A percentile compares a stretch with the other conserved stretches of the same genome.
Evolutionary conservation across 2,113 vertebrate species (phyloP).

Genomic region (Athene cunicularia): DNA sequence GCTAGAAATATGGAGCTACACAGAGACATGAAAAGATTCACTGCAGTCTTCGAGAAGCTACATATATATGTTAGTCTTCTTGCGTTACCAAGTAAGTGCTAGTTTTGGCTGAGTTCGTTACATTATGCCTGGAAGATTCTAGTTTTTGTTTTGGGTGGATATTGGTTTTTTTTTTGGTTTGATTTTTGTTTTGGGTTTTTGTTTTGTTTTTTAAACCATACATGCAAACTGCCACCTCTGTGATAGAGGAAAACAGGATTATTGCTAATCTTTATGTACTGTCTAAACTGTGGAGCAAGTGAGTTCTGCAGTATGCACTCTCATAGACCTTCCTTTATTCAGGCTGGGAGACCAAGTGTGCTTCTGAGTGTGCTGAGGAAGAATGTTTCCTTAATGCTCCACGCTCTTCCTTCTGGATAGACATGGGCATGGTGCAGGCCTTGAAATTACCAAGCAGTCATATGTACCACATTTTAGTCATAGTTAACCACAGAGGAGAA

Average conservation of each 20-base stretch:
- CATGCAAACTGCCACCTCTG: neutral
- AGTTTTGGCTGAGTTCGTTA: neutral
- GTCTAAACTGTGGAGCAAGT: neutral
- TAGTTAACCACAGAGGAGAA: neutral
- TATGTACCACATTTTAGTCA: neutral
- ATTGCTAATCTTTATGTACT: neutral
- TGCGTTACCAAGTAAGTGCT: conserved; percentile 89
- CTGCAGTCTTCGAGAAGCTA: conserved; percentile 90
- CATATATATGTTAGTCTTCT: conserved; percentile 88
- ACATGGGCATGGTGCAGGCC: neutral
- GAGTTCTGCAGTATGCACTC: neutral
- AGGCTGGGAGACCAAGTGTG: neutral
- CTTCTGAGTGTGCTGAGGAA: neutral
- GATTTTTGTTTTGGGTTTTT: neutral
- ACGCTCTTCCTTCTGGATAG: neutral
- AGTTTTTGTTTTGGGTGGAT: neutral
- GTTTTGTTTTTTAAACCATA: no score
- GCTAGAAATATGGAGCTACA: conserved; percentile 89
- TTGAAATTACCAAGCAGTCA: neutral
- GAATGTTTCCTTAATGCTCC: neutral
- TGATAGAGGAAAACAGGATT: neutral
- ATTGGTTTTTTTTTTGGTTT: neutral
- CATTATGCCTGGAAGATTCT: neutral
- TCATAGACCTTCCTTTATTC: neutral
- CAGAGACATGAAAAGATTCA: conserved; percentile 86